Base-by-base conservation (phyloP, 2,113 vertebrate species). In the Tor tambroides region DNA sequence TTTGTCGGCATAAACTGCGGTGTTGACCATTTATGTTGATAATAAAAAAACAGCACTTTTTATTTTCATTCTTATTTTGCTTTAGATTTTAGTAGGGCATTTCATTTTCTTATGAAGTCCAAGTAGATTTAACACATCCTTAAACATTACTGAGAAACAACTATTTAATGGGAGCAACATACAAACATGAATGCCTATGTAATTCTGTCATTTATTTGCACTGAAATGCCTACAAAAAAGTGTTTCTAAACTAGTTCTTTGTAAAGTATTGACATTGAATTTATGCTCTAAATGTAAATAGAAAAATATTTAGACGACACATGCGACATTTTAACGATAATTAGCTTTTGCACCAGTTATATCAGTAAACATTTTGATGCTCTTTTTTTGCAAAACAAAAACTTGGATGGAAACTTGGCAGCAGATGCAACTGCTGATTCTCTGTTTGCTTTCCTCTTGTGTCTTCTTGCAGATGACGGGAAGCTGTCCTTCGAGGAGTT, bases 401-500 rank as follows among this genome's bases (percentile, higher is more conserved):
- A 5, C 0, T 74, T 38, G 17, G 10, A 12, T 75, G 38, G 21
- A 23, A 12, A 23, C 46, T 77, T 28, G 6, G 75, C 75, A 17
- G 17, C 43, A 49, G 43, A 17, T 77, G n/a, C n/a, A 23, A 7
- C 2, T 49, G 23, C 49, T 76, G 74, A 78, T 54, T 54, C 26
- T 54, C 14, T 26, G 49, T 51, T 11, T 26, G 49, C 26, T 72
- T 23, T 74, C 41, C 49, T 17, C 41, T 51, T 74, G 69, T 92
- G 85, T 93, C 23, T 89, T 90, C 28, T 90, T 90, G 86, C 93
- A 99, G 98, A 99, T 92, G 98, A 99, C 26, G 98, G 98, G 54
- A 99, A 98, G 90, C 94, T 99, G 88, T 98, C 97, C 11, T 98
- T 99, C 89, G 97, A 98, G n/a, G 97, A 99, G 93, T 99, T 99